Percentiles rank a stretch among this genome's conserved stretches.
Conservation (phyloP, 1,140 invertebrate species). For the Anoplophora glabripennis region DNA sequence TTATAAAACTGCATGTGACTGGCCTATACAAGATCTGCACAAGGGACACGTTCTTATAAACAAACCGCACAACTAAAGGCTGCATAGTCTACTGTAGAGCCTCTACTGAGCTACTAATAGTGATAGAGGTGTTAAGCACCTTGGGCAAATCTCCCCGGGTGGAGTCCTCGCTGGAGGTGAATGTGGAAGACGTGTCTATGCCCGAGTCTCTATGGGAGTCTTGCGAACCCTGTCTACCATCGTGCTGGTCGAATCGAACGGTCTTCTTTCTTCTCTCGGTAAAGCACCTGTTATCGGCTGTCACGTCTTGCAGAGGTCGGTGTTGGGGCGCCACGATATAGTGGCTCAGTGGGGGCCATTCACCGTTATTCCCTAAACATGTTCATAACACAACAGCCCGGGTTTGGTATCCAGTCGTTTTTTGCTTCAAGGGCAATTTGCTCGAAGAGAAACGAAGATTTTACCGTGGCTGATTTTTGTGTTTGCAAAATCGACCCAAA, state of each 20-base stretch:
- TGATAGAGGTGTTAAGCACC: constrained; percentile 62
- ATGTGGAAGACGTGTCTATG: constrained; percentile 92
- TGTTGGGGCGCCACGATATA: constrained; percentile 47
- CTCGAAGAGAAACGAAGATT: too few species aligned
- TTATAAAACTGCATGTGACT: too few species aligned
- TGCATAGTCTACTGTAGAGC: too few species aligned
- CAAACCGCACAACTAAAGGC: too few species aligned
- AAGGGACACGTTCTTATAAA: too few species aligned
- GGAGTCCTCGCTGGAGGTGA: constrained; percentile 92
- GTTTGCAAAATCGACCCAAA: too few species aligned
- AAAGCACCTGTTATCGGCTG: constrained; percentile 66
- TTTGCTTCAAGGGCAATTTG: too few species aligned
- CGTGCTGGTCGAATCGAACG: constrained; percentile 79
- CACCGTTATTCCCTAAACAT: constrained; percentile 34
- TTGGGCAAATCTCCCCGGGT: constrained; percentile 81
- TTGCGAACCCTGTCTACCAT: constrained; percentile 74
- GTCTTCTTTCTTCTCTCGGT: constrained; percentile 88
- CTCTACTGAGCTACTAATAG: too few species aligned
- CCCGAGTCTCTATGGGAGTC: constrained; percentile 92
- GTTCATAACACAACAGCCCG: constrained; percentile 3
- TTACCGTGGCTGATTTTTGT: too few species aligned
- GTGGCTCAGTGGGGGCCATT: constrained; percentile 44
- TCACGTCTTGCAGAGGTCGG: constrained; percentile 59
- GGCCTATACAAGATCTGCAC: too few species aligned
- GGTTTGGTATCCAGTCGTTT: background rate